These are phyloP conservation scores for Rhombomys opimus DNA, from an alignment of 2,113 vertebrate species.

Conservation along the genomic window DNA sequence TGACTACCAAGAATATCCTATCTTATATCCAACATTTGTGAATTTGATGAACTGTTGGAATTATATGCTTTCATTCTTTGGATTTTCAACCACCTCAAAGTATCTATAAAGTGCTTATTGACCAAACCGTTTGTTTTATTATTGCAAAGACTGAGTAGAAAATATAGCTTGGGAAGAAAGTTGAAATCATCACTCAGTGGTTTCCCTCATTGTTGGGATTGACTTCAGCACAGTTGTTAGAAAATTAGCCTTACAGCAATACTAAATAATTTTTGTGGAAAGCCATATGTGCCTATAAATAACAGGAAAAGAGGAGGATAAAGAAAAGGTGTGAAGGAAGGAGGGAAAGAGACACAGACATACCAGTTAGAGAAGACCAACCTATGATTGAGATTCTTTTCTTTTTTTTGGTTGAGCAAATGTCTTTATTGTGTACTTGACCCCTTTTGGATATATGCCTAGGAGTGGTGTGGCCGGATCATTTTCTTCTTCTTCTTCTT, in stretches of 20 bases:
- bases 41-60: background rate
- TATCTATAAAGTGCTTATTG: too few relatives aligned
- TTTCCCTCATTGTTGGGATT: background rate
- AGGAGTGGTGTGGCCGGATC: too few relatives aligned
- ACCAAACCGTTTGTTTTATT: background rate
- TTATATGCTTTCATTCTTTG: too few relatives aligned
- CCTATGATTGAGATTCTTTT: background rate
- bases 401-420: too few relatives aligned
- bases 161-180: background rate
- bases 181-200: background rate
- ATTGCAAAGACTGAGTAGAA: background rate
- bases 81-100: background rate
- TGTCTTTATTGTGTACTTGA: too few relatives aligned
- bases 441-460: too few relatives aligned
- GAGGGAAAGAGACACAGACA: background rate
- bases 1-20: background rate
- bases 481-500: too few relatives aligned
- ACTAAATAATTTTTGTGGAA: background rate
- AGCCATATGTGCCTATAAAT: background rate
- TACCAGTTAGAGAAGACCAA: background rate
- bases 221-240: background rate
- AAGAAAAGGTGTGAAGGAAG: background rate
- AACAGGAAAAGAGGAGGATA: accelerated
- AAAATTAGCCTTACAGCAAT: background rate
- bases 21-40: background rate